Base-by-base conservation (phyloP, 2,113 vertebrate genomes). In the Spea multiplicata region DNA sequence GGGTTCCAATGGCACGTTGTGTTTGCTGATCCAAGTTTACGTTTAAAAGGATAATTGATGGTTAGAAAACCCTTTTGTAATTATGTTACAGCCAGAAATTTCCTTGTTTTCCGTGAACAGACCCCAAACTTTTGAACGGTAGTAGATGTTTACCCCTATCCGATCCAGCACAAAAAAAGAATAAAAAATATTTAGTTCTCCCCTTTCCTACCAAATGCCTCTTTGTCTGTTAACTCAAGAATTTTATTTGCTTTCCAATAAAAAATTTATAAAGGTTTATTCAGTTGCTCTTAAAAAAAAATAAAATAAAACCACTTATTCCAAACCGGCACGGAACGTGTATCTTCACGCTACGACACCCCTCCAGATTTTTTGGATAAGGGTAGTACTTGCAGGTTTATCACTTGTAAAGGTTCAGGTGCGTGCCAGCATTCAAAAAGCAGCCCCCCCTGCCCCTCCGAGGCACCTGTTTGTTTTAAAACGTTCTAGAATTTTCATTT, bases 381-480 rank as follows among this genome's bases (percentile, higher is more conserved):
- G 44, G 5, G n/a, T 12, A 68, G 10, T 49, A n/a, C 13, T 6
- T 66, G 61, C 69, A 71, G 57, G 68, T 52, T 79, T 44, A 17
- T 59, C 57, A 72, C 73, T 49, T 66, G 69, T 17, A 62, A 66
- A 65, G 61, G 45, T 9, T 53, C 44, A n/a, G n/a, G 48, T 45
- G 30, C 61, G 48, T 79, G 76, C 76, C 76, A 79, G 47, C 69
- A 66, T 45, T 61, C 44, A 79, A 57, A 73, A 62, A 7, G 45
- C 69, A 48, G 61, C 55, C 71, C 50, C 30, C 46, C 14, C 9
- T 57, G 71, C 71, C 30, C 30, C 62, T 73, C 53, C 62, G 44
- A 67, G 70, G 77, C 62, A 73, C 77, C 77, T 80, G 70, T 80
- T 80, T 80, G 49, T 80, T 73, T 72, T 62, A 71, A 30, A 80